Evolutionary conservation across 2,797 vertebrate genomes (phyloP).

Genomic region (Botia kubotai): DNA sequence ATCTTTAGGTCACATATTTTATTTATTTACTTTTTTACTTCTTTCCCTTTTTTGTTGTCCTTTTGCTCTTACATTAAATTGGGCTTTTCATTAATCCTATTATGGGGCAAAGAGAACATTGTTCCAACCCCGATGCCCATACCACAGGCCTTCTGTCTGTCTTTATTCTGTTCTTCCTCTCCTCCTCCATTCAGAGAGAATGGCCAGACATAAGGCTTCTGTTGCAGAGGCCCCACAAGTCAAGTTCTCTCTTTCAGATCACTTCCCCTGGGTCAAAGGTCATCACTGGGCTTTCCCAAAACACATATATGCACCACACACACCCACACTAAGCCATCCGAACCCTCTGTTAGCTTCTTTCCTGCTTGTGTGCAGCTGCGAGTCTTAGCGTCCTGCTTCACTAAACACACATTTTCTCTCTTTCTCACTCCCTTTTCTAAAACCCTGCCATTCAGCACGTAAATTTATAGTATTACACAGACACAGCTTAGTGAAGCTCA

Average conservation of each 20-base stretch:
- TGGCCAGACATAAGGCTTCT: conserved; percentile 75
- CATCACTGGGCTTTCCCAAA: conserved; percentile 71
- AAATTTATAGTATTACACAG: conserved; percentile 35
- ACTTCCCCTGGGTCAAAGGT: conserved; percentile 80
- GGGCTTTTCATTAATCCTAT: conserved; percentile 34
- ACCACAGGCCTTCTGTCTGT: conserved; percentile 50
- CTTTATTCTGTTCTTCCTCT: conserved; percentile 42
- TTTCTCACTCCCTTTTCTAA: conserved; percentile 28
- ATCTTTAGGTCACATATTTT: not conserved
- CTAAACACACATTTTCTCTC: conserved; percentile 49
- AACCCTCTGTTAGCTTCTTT: conserved; percentile 45
- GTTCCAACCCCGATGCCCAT: conserved; percentile 31
- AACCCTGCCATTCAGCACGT: conserved; percentile 6
- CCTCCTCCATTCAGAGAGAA: conserved; percentile 62
- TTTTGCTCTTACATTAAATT: conserved; percentile 13
- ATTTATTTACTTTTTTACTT: not conserved
- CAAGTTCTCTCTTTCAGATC: conserved; percentile 80
- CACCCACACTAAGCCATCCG: conserved; percentile 45
- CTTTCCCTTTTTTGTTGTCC: not conserved
- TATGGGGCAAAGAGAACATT: conserved; percentile 32
- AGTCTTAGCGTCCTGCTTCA: conserved; percentile 54
- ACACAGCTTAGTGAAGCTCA: conserved; percentile 2
- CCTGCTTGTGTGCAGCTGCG: conserved; percentile 51
- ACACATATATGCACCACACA: conserved; percentile 52
- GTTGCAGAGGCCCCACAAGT: conserved; percentile 78